A percentile compares a stretch with the other conserved stretches of the same genome.
Evolutionary conservation across 2,888 invertebrate genomes (phyloP).

Genomic region (Xanthorhoe designata): DNA sequence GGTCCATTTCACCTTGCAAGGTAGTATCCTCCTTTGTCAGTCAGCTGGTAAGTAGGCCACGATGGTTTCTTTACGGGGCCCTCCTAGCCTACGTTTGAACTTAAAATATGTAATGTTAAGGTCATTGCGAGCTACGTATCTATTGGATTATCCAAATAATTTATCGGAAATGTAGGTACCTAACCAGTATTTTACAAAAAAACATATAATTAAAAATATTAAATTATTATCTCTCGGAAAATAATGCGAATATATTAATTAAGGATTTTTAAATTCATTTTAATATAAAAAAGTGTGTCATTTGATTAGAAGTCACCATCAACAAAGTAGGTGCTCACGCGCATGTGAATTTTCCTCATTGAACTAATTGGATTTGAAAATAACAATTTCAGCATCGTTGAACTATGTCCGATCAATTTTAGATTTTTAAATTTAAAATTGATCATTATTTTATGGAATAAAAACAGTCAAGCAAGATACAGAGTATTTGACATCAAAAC

Average conservation of each 20-base stretch:
- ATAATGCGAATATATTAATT: too few species aligned
- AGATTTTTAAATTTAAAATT: too few species aligned
- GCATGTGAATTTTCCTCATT: conserved; percentile 7
- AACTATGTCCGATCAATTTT: too few species aligned
- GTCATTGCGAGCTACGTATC: conserved; percentile 50
- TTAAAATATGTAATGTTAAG: conserved; percentile 61
- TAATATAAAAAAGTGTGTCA: neutral
- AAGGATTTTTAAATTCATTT: neutral
- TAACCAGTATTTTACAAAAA: neutral
- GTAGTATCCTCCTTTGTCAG: conserved; percentile 48
- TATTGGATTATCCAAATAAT: conserved; percentile 3
- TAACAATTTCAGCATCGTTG: neutral
- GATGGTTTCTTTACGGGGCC: conserved; percentile 74
- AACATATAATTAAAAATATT: too few species aligned
- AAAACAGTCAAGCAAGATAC: too few species aligned
- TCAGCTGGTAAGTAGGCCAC: conserved; percentile 75
- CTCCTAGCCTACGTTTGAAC: conserved; percentile 68
- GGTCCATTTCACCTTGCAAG: conserved; percentile 48
- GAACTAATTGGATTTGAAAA: conserved; percentile 1
- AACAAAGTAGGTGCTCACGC: conserved; percentile 10
- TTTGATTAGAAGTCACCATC: neutral
- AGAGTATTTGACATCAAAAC: too few species aligned
- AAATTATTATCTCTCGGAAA: too few species aligned
- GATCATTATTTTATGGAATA: too few species aligned
- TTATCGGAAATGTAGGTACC: neutral